Evolutionary conservation across 53 echinoderm and acorn worm species (phyloP).

Genomic region (Holothuria leucospilota): DNA sequence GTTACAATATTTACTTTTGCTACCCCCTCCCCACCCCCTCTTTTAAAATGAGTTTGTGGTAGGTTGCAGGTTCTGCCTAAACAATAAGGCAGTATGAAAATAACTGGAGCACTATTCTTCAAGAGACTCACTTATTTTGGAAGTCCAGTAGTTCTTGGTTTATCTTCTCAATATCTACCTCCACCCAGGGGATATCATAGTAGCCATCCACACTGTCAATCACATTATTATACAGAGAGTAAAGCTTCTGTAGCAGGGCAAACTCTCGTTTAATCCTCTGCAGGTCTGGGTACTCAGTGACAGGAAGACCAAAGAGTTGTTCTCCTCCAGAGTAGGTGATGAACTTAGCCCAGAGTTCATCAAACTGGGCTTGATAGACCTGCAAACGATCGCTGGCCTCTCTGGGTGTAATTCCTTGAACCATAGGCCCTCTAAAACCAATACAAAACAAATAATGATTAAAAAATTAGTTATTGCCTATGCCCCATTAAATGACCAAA

Average conservation of each 20-base stretch:
- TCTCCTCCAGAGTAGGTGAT: constrained; percentile 98
- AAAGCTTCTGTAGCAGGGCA: constrained; percentile 88
- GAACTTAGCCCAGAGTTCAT: constrained; percentile 92
- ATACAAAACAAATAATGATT: too few species aligned
- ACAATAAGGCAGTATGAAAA: too few species aligned
- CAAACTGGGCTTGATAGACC: constrained; percentile 95
- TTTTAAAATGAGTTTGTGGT: too few species aligned
- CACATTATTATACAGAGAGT: constrained; percentile 91
- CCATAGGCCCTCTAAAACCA: constrained; percentile 91
- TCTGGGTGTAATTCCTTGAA: constrained; percentile 84
- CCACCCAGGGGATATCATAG: constrained; percentile 98
- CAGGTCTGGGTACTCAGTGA: constrained; percentile 96
- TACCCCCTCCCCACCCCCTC: too few species aligned
- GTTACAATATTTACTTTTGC: too few species aligned
- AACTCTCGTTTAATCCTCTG: constrained; percentile 99
- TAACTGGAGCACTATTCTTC: too few species aligned
- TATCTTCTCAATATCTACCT: constrained; percentile 99
- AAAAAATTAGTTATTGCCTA: background rate
- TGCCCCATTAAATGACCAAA: background rate
- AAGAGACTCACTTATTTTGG: constrained; percentile 89
- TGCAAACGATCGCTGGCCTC: constrained; percentile 96
- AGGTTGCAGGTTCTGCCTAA: too few species aligned
- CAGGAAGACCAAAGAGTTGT: constrained; percentile 89
- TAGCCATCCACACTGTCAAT: constrained; percentile 99
- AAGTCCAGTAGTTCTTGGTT: constrained; percentile 92